Conservation (phyloP, 2,113 vertebrate species). For the Rhabdomys dilectus region DNA sequence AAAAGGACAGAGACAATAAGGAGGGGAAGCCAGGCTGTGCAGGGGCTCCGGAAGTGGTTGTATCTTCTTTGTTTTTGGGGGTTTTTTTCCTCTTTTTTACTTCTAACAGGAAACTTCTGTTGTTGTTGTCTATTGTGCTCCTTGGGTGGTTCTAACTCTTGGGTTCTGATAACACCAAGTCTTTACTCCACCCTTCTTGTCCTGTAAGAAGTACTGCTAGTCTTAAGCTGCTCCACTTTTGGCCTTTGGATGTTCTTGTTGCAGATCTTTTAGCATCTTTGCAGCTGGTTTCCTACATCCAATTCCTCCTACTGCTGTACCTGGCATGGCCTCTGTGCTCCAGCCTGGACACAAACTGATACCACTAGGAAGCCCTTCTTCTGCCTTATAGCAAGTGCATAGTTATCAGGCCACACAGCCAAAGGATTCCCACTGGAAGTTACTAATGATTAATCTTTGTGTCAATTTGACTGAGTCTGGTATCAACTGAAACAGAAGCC, state of each 20-base stretch:
- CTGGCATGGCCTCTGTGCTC: background rate
- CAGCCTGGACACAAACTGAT: background rate
- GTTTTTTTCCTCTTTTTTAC: too few relatives aligned
- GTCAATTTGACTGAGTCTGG: background rate
- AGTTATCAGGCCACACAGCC: background rate
- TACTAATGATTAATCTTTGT: background rate
- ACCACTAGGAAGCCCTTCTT: background rate
- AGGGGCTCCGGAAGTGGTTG: background rate
- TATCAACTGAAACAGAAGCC: background rate
- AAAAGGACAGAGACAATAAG: background rate
- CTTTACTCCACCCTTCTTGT: background rate
- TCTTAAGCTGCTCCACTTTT: background rate
- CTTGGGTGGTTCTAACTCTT: background rate
- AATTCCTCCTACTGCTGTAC: background rate
- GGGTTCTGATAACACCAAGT: background rate
- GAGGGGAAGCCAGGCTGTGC: background rate
- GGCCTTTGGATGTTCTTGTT: background rate
- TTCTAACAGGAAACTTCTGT: slow-evolving; percentile 30
- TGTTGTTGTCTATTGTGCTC: background rate
- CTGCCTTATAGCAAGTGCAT: background rate
- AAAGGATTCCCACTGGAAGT: background rate
- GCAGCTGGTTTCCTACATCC: background rate
- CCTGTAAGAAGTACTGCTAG: background rate
- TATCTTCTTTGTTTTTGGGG: background rate
- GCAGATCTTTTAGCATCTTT: background rate